Conservation (phyloP, 2,888 invertebrate species). For the Amitus sp. region DNA sequence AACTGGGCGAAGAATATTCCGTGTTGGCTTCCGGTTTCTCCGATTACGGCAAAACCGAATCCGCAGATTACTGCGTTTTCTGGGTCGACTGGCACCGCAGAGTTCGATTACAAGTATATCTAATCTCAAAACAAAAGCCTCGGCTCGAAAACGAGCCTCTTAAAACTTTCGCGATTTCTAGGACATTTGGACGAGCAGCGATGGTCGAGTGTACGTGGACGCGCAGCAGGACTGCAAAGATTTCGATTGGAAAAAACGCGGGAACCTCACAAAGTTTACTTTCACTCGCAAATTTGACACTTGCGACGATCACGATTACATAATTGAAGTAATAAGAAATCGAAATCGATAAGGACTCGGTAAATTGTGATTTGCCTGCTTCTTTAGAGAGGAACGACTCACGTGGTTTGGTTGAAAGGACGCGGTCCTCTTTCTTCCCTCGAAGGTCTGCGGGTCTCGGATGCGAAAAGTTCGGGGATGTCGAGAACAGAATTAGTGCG, state of each 20-base stretch:
- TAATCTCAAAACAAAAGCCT: constrained; percentile 39
- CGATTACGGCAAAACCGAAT: constrained; percentile 76
- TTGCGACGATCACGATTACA: constrained; percentile 80
- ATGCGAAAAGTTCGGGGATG: constrained; percentile 75
- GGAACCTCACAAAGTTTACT: constrained; percentile 75
- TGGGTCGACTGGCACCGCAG: constrained; percentile 78
- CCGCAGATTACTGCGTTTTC: constrained; percentile 84
- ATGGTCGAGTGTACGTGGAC: constrained; percentile 76
- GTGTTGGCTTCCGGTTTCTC: constrained; percentile 93
- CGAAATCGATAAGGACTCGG: too few species aligned
- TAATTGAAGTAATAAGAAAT: constrained; percentile 78
- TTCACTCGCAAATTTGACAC: constrained; percentile 86
- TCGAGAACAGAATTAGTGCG: constrained; percentile 80
- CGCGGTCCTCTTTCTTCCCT: constrained; percentile 77
- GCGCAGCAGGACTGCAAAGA: constrained; percentile 78
- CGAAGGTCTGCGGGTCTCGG: constrained; percentile 73
- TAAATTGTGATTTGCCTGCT: too few species aligned
- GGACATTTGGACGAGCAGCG: constrained; percentile 78
- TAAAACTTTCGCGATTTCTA: constrained; percentile 57
- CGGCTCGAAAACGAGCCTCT: constrained; percentile 40
- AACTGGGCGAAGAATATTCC: too few species aligned
- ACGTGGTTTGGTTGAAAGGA: constrained; percentile 86
- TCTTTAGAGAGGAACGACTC: constrained; percentile 86
- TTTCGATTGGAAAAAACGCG: constrained; percentile 68
- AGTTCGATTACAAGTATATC: constrained; percentile 69